Base-by-base conservation (phyloP, 1,140 invertebrate species). In the Lordiphosa collinella region DNA sequence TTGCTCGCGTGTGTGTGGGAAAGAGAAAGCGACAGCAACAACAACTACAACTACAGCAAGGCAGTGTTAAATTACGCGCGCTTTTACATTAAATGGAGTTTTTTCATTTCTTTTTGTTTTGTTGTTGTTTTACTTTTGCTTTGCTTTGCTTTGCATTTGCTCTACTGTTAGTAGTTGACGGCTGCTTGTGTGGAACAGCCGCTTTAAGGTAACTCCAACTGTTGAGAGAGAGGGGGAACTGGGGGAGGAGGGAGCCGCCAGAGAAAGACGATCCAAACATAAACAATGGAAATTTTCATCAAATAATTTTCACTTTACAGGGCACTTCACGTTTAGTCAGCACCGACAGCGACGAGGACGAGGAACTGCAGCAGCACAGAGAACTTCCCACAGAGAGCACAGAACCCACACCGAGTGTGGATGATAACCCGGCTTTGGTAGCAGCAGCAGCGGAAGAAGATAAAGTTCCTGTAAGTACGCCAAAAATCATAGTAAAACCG, bases 281-380 rank as follows among this genome's bases (percentile, higher is more conserved):
- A 40, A 3, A 10, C 18, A 40, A 12, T 18, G 10, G 9, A 8
- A 16, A 37, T 37, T 54, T 53, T 54, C 13, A 34, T 16, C n/a
- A 32, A 37, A 31, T 5, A 46, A 44, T 59, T 51, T 22, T 10
- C 16, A 37, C 46, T 46, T 87, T 75, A 35, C 69, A 89, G 88
- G 92, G 92, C 43, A 92, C 91, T 49, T 92, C 92, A 32, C 91
- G 91, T 64, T 90, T 92, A 79, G 90, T 92, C 43, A 92, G 92
- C 73, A 92, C 91, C 35, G 91, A 92, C 70, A 92, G 91, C 50
- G 92, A 92, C 89, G 92, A 92, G 85, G 43, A 75, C 67, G 54
- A 67, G 67, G 41, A 75, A 64, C 53, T 52, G n/a, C 44, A 54
- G 0, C 60, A 63, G n/a, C 59, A 67, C 49, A n/a, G 22, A n/a